These are phyloP conservation scores for Drosophila bunnanda DNA, from an alignment of 2,888 invertebrate genomes.

Conservation along the genomic window DNA sequence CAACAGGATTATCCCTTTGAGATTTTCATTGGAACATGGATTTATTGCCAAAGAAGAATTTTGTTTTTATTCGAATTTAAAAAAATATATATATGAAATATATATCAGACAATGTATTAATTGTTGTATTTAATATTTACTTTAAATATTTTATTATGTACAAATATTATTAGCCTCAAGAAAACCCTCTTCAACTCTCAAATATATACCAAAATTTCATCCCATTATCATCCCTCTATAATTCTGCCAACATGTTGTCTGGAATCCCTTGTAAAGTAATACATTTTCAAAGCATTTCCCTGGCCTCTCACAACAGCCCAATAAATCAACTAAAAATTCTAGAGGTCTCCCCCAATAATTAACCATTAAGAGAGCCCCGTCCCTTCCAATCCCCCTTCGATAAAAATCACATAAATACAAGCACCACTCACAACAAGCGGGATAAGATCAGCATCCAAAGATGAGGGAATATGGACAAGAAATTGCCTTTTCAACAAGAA, in stretches of 20 bases:
- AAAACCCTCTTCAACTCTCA: background rate
- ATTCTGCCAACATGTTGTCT: background rate
- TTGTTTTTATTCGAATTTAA: background rate
- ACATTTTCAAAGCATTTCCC: conserved; percentile 11
- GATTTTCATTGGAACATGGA: conserved; percentile 4
- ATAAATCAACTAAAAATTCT: conserved; percentile 45
- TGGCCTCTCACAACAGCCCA: conserved; percentile 7
- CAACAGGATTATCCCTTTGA: background rate
- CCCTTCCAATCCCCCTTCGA: conserved; percentile 41
- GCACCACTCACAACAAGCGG: conserved; percentile 64
- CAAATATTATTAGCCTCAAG: background rate
- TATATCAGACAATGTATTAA: background rate
- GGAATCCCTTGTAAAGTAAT: background rate
- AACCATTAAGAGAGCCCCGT: conserved; percentile 34
- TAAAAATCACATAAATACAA: conserved; percentile 46
- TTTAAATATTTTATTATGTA: background rate
- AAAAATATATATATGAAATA: background rate
- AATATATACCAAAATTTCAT: background rate
- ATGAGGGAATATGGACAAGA: conserved; percentile 38
- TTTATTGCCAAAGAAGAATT: background rate
- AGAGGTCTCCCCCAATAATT: conserved; percentile 33
- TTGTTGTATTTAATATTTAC: background rate
- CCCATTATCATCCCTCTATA: background rate
- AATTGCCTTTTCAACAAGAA: conserved; percentile 68
- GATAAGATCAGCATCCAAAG: conserved; percentile 61